These are phyloP conservation scores for Mesorhabditis sp. DNA, from an alignment of 2,888 invertebrate species.

Conservation along the genomic window DNA sequence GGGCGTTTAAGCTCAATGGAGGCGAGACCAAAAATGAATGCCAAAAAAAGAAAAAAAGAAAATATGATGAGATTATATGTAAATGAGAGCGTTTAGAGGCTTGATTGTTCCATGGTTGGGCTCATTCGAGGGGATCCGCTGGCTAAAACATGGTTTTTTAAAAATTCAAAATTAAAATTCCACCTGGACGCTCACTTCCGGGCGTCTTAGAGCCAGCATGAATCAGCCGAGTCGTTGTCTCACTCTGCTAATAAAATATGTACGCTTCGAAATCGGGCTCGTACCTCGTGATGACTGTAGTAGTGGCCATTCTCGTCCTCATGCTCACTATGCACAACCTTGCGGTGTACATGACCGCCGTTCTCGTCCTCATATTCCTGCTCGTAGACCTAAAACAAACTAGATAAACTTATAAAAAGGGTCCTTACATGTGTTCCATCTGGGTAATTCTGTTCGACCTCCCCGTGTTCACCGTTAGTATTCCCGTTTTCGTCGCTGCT, in stretches of 20 bases:
- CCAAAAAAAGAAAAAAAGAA: neutral
- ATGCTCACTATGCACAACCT: neutral
- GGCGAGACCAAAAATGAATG: neutral
- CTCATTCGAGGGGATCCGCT: neutral
- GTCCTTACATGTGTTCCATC: neutral
- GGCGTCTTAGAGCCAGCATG: slow-evolving; percentile 3
- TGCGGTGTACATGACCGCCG: neutral
- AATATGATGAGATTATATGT: neutral
- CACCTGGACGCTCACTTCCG: neutral
- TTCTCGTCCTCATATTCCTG: slow-evolving; percentile 2
- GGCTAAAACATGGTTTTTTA: neutral
- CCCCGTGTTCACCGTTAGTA: neutral
- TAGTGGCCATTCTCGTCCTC: neutral
- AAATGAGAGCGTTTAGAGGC: neutral
- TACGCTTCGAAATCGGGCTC: neutral
- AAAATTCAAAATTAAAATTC: neutral
- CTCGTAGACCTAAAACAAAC: neutral
- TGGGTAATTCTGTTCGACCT: neutral
- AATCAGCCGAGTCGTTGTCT: neutral
- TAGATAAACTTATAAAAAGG: neutral
- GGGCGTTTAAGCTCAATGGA: neutral
- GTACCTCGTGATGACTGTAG: neutral
- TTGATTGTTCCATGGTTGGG: slow-evolving; percentile 4
- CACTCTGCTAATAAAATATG: neutral
- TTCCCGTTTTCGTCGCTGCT: neutral